phyloP scores from a whole-genome alignment of 2,797 vertebrate species.

The Enteromius treurensis region DNA sequence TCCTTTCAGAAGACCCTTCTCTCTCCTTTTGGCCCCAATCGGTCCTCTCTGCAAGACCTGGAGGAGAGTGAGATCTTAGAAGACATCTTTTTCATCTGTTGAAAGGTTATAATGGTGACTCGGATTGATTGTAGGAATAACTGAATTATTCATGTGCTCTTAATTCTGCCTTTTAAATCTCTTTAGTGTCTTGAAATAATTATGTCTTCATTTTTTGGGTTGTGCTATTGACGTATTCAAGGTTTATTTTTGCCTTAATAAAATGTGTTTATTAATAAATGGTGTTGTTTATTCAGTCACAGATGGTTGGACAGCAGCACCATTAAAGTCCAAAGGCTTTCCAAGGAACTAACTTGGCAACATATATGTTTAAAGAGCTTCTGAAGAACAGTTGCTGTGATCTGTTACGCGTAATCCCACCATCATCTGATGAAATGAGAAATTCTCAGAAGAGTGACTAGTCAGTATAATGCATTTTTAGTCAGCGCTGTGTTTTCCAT shows the following conservation, averaged over 20 bases:
- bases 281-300: slow-evolving; percentile 27
- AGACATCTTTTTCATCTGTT: slow-evolving; percentile 96
- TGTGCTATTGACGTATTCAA: slow-evolving; percentile 21
- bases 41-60: slow-evolving; percentile 76
- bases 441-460: background rate
- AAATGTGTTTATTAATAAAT: slow-evolving; percentile 67
- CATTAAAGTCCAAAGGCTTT: slow-evolving; percentile 11
- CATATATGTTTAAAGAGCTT: background rate
- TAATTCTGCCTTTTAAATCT: slow-evolving; percentile 36
- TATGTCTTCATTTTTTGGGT: slow-evolving; percentile 53
- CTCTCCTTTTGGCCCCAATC: slow-evolving; percentile 57
- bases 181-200: slow-evolving; percentile 48
- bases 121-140: slow-evolving; percentile 6
- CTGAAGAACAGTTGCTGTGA: slow-evolving; percentile 5
- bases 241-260: slow-evolving; percentile 60
- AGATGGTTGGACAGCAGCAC: slow-evolving; percentile 19
- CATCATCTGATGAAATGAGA: background rate
- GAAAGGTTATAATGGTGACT: slow-evolving; percentile 46
- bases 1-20: slow-evolving; percentile 29
- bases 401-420: background rate
- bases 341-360: background rate
- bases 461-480: background rate
- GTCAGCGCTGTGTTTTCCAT: background rate
- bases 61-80: slow-evolving; percentile 91
- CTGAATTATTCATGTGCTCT: slow-evolving; percentile 36